Percentiles rank a stretch among this genome's conserved stretches.
Evolutionary conservation across 2,888 invertebrate species (phyloP).

Genomic region (Rambutsinella grinnellia): DNA sequence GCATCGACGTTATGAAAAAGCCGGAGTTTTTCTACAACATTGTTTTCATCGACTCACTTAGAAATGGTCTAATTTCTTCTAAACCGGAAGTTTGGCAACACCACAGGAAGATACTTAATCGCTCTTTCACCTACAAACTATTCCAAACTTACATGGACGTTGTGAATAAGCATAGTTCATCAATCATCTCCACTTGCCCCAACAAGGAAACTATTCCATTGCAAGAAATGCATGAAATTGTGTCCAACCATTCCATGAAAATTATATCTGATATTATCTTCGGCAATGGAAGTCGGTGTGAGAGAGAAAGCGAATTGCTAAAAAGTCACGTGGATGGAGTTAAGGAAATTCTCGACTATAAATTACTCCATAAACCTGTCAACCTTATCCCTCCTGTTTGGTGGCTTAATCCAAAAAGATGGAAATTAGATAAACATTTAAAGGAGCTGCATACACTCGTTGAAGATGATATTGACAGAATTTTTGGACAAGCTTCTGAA

Average conservation of each 20-base stretch:
- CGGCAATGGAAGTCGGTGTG: no score
- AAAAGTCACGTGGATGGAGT: no score
- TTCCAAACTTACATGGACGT: not conserved
- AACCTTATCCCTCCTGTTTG: not conserved
- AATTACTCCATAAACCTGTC: no score
- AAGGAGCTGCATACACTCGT: no score
- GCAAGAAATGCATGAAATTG: not conserved
- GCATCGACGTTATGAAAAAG: not conserved
- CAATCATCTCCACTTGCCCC: no score
- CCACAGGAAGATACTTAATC: not conserved
- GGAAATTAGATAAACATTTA: not conserved
- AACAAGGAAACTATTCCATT: not conserved
- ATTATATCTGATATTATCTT: no score
- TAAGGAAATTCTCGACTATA: no score
- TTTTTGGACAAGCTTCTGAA: no score
- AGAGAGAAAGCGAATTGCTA: no score
- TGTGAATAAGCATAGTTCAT: no score
- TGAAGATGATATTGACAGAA: no score
- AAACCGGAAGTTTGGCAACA: not conserved
- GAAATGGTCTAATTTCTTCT: not conserved
- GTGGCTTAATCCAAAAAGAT: not conserved
- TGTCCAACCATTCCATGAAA: not conserved
- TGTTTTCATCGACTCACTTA: not conserved
- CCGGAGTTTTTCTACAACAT: not conserved
- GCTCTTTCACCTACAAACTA: not conserved